Conservation (phyloP, 1,140 invertebrate species). For the Ostrea denselamellosa region DNA sequence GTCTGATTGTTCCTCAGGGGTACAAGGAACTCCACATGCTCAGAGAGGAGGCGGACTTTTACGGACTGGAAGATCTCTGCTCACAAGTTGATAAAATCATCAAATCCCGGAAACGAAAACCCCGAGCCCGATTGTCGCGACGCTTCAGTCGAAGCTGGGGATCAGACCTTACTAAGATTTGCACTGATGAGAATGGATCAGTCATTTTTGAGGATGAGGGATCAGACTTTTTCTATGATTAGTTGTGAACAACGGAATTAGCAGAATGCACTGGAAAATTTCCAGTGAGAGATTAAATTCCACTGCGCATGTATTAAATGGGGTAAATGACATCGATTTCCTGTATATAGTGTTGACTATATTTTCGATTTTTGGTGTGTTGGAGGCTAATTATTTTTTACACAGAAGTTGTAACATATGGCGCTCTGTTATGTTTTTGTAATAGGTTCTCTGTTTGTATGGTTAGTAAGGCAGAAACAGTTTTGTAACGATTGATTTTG, state of each 20-base stretch:
- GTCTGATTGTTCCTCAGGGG: conserved; percentile 64
- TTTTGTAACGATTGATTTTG: not conserved
- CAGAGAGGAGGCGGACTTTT: conserved; percentile 66
- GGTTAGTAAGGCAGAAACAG: not conserved
- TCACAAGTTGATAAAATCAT: conserved; percentile 57
- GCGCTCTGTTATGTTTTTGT: not conserved
- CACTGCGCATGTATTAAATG: not conserved
- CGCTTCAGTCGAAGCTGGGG: conserved; percentile 42
- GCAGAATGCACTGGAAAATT: not conserved
- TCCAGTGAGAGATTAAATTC: not conserved
- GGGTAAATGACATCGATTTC: not conserved
- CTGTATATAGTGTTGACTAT: not conserved
- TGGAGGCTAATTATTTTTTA: not conserved
- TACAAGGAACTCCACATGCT: conserved; percentile 64
- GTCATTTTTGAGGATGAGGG: conserved; percentile 55
- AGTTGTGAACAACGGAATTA: not conserved
- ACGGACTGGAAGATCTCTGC: conserved; percentile 60
- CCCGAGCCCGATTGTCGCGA: conserved; percentile 37
- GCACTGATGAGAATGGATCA: conserved; percentile 50
- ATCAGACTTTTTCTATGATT: conserved; percentile 56
- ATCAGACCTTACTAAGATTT: conserved; percentile 42
- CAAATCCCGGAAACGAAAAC: conserved; percentile 51
- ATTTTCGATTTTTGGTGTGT: not conserved
- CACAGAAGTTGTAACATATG: not conserved
- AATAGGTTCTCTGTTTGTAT: not conserved